Conservation (phyloP, 2,113 vertebrate species). For the Vidua chalybeata region DNA sequence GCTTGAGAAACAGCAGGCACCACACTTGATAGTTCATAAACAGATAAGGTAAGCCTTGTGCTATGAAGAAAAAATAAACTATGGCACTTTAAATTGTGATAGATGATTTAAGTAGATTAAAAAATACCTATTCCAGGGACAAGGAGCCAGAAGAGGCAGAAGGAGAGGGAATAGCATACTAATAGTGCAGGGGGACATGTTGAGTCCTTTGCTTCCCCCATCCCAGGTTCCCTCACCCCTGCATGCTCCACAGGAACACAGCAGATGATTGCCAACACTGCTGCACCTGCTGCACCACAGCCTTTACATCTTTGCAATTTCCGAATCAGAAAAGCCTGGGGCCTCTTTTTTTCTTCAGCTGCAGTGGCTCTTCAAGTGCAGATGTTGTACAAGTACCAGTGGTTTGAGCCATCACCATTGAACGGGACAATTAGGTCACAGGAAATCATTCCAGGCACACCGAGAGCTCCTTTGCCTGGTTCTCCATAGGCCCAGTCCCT, state of each 20-base stretch:
- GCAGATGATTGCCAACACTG: background rate
- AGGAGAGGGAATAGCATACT: background rate
- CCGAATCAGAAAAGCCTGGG: background rate
- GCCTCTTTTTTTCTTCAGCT: background rate
- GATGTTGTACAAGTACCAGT: background rate
- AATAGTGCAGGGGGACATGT: background rate
- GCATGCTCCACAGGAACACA: background rate
- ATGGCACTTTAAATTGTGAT: background rate
- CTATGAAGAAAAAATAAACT: slow-evolving; percentile 16
- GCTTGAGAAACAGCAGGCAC: slow-evolving; percentile 13
- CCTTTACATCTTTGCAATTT: background rate
- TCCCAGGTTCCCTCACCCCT: background rate
- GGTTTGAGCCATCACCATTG: background rate
- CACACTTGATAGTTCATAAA: background rate
- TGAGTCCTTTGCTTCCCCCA: background rate
- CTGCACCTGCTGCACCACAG: background rate
- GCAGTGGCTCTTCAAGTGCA: background rate
- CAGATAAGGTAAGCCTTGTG: slow-evolving; percentile 11
- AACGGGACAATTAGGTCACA: background rate
- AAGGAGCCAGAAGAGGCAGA: background rate
- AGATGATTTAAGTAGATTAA: background rate
- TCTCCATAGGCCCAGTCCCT: background rate
- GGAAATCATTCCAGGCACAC: background rate
- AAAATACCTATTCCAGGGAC: background rate
- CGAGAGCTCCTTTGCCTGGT: background rate